Evolutionary conservation across 2,797 vertebrate species (phyloP).

Genomic region (Petrocephalus sullivani): DNA sequence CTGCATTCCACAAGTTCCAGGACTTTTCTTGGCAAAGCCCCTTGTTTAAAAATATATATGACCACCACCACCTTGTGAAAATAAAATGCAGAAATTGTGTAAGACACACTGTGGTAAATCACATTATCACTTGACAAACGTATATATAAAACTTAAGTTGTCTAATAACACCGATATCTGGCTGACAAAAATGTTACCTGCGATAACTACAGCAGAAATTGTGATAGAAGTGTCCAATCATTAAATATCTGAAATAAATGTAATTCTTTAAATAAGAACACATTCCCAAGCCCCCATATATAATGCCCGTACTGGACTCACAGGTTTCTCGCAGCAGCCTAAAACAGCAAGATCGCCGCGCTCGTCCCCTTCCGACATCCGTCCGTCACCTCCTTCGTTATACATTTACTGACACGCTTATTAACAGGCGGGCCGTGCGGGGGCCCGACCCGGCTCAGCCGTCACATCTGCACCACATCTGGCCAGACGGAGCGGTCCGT

Average conservation of each 20-base stretch:
- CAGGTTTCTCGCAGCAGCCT: not conserved
- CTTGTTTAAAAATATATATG: not conserved
- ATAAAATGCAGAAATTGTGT: not conserved
- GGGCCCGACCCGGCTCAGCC: not conserved
- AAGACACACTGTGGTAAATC: not conserved
- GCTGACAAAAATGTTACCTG: not conserved
- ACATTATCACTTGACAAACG: not conserved
- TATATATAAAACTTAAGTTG: not conserved
- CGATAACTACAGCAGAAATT: not conserved
- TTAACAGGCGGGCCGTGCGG: not conserved
- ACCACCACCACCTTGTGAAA: not conserved
- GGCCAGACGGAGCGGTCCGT: not conserved
- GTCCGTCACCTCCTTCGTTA: not conserved
- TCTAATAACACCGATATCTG: not conserved
- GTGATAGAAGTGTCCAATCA: not conserved
- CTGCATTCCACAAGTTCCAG: not conserved
- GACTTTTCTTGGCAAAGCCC: not conserved
- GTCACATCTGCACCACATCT: not conserved
- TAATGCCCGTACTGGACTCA: not conserved
- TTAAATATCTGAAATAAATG: not conserved
- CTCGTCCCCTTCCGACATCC: not conserved
- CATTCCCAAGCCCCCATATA: not conserved
- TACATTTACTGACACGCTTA: not conserved
- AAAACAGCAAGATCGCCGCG: not conserved
- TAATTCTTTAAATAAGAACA: not conserved